Percentiles rank a stretch among this genome's conserved stretches.
phyloP scores from a whole-genome alignment of 2,113 vertebrate genomes.

The Neolamprologus tretocephalus region DNA sequence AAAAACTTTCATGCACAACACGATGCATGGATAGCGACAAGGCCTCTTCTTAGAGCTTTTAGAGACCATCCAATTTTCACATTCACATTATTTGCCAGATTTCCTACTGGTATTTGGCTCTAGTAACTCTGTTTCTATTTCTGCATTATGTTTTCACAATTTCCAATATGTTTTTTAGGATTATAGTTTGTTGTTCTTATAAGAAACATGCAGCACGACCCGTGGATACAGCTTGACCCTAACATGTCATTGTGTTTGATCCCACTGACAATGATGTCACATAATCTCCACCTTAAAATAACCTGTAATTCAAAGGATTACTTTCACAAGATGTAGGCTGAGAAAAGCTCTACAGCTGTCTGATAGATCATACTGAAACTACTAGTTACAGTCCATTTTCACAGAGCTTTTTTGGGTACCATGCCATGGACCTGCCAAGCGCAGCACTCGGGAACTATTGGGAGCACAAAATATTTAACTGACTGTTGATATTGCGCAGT shows the following conservation, averaged over 20 bases:
- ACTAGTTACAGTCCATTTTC: neutral
- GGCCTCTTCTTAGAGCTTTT: fast-evolving
- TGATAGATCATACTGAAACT: neutral
- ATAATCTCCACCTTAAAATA: neutral
- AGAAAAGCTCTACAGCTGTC: neutral
- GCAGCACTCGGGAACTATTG: neutral
- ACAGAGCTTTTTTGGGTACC: neutral
- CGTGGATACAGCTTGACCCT: neutral
- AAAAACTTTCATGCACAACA: neutral
- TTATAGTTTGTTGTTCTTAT: neutral
- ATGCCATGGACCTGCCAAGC: neutral
- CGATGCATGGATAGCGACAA: neutral
- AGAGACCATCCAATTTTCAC: neutral
- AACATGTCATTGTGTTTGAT: neutral
- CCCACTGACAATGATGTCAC: neutral
- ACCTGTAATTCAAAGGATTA: neutral
- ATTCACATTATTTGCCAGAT: neutral
- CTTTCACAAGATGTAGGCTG: neutral
- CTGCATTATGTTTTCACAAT: neutral
- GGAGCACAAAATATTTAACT: neutral
- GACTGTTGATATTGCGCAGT: neutral
- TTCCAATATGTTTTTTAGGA: neutral
- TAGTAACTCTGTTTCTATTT: neutral
- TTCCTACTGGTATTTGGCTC: neutral
- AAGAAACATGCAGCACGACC: neutral